Evolutionary conservation across 2,888 invertebrate genomes (phyloP).

Genomic region (Clostera curtula): DNA sequence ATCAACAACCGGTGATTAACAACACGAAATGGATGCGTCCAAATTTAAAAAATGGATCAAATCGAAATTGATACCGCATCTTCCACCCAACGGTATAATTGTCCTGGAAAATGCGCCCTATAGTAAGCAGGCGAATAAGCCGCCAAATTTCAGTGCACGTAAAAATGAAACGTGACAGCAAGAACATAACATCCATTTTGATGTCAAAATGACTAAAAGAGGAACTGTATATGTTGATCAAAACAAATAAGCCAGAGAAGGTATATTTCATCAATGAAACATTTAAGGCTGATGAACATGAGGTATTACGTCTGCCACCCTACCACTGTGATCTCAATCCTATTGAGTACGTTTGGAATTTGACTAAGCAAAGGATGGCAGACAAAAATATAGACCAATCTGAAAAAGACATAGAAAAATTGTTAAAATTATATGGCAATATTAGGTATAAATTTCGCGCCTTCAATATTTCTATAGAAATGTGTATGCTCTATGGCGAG

Average conservation of each 20-base stretch:
- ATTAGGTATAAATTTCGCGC: no score
- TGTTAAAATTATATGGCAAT: no score
- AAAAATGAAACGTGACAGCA: neutral
- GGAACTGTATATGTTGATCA: slow-evolving; percentile 1
- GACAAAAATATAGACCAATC: slow-evolving; percentile 23
- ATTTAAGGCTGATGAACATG: slow-evolving; percentile 23
- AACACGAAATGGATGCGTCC: slow-evolving; percentile 7
- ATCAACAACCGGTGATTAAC: slow-evolving; percentile 6
- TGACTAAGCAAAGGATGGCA: slow-evolving; percentile 23
- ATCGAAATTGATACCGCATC: slow-evolving; percentile 12
- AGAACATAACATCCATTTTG: neutral
- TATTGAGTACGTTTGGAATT: slow-evolving; percentile 10
- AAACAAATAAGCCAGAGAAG: slow-evolving; percentile 7
- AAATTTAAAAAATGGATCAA: slow-evolving; percentile 10
- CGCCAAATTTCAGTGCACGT: neutral
- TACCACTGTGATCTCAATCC: slow-evolving; percentile 33
- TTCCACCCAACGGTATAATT: slow-evolving; percentile 3
- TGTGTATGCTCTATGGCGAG: no score
- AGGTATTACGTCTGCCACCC: slow-evolving; percentile 29
- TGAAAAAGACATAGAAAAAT: slow-evolving; percentile 20
- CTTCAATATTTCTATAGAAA: no score
- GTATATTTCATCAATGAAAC: slow-evolving; percentile 28
- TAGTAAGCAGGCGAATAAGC: slow-evolving; percentile 2
- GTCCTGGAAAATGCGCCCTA: slow-evolving; percentile 9
- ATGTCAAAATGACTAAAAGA: neutral